phyloP scores from a whole-genome alignment of 2,797 vertebrate genomes.

The Microchirus variegatus region DNA sequence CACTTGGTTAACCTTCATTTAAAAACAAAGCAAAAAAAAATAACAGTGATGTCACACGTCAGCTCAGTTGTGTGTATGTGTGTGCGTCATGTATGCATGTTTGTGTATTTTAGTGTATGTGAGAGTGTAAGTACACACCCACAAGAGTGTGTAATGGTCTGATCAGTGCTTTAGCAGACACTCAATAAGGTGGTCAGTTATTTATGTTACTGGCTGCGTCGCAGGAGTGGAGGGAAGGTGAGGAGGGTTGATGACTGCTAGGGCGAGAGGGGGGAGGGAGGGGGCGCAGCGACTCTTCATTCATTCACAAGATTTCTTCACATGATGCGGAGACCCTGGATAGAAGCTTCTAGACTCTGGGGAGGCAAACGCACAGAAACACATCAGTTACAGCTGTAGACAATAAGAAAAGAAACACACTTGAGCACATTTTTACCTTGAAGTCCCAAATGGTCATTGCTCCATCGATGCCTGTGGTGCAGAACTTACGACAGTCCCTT shows the following conservation, averaged over 20 bases:
- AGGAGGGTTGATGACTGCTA: conserved; percentile 3
- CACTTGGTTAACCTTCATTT: conserved; percentile 77
- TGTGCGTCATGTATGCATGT: conserved; percentile 46
- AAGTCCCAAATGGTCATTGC: conserved; percentile 99
- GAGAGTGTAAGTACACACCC: conserved; percentile 42
- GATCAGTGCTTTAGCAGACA: conserved; percentile 78
- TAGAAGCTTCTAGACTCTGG: conserved; percentile 96
- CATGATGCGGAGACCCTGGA: conserved; percentile 98
- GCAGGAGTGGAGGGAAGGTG: conserved; percentile 16
- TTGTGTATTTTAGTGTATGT: conserved; percentile 55
- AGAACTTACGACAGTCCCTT: conserved; percentile 98
- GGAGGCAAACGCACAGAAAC: conserved; percentile 49
- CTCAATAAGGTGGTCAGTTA: conserved; percentile 66
- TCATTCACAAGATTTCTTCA: conserved; percentile 87
- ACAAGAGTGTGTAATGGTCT: conserved; percentile 59
- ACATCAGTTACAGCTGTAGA: conserved; percentile 1
- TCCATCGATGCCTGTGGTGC: conserved; percentile 98
- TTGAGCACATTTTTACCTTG: conserved; percentile 81
- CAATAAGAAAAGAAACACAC: background rate
- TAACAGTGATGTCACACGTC: conserved; percentile 86
- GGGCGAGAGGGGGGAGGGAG: conserved; percentile 3
- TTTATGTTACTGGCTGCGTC: conserved; percentile 70
- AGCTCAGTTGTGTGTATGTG: conserved; percentile 72
- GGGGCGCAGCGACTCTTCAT: conserved; percentile 63
- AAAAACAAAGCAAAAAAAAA: conserved; percentile 74